A percentile compares a stretch with the other conserved stretches of the same genome.
Conservation (phyloP, 2,113 vertebrate genomes). For the Melanotaenia duboulayi region DNA sequence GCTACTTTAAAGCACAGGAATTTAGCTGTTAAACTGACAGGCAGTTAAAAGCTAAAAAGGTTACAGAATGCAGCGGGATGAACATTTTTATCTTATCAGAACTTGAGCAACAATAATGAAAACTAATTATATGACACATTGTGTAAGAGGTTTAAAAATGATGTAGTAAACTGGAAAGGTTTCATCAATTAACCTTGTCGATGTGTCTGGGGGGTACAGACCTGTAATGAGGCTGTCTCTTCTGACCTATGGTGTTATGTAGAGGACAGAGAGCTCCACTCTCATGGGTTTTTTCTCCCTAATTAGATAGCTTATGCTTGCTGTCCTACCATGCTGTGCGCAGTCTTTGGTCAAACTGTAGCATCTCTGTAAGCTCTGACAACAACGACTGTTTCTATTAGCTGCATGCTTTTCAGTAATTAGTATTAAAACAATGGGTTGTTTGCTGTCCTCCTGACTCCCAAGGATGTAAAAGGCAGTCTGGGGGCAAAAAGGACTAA, state of each 20-base stretch:
- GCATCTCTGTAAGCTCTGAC: conserved; percentile 52
- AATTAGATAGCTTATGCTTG: conserved; percentile 71
- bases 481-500: conserved; percentile 31
- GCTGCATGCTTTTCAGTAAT: conserved; percentile 28
- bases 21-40: conserved; percentile 79
- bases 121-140: conserved; percentile 83
- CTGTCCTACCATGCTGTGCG: conserved; percentile 27
- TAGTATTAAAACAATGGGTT: conserved; percentile 38
- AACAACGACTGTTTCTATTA: conserved; percentile 42
- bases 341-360: conserved; percentile 37
- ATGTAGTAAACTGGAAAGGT: conserved; percentile 82
- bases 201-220: conserved; percentile 66
- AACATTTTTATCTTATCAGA: conserved; percentile 80
- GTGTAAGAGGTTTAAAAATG: conserved; percentile 74
- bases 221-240: conserved; percentile 79
- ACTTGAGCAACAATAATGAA: conserved; percentile 78
- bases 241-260: conserved; percentile 77
- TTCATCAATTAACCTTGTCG: conserved; percentile 79
- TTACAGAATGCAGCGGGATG: conserved; percentile 75
- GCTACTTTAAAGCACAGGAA: conserved; percentile 68
- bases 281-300: conserved; percentile 59
- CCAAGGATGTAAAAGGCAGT: conserved; percentile 41
- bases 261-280: conserved; percentile 72
- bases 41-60: conserved; percentile 82
- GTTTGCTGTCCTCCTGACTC: conserved; percentile 45